Percentiles rank a stretch among this genome's conserved stretches.
Conservation (phyloP, 2,797 vertebrate genomes). For the Bovichtus variegatus region DNA sequence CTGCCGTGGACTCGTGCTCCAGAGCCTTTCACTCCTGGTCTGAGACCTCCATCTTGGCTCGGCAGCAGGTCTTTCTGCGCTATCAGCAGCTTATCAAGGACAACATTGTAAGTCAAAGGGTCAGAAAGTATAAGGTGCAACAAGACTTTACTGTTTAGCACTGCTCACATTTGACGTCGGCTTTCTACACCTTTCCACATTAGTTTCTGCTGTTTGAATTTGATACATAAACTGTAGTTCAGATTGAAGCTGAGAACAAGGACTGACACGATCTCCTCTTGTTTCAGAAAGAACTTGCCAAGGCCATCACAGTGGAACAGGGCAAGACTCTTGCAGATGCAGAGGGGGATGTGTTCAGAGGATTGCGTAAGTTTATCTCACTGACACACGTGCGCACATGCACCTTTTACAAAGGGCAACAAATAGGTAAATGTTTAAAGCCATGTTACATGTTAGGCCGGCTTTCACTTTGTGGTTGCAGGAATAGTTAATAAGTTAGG, state of each 20-base stretch:
- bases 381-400: not conserved
- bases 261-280: slow-evolving; percentile 21
- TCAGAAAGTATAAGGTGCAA: slow-evolving; percentile 16
- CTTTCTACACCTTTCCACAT: not conserved
- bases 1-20: slow-evolving; percentile 92
- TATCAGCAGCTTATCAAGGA: slow-evolving; percentile 98
- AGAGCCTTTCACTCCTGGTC: slow-evolving; percentile 90
- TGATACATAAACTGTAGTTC: not conserved
- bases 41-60: slow-evolving; percentile 91
- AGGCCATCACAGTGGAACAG: slow-evolving; percentile 93
- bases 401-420: slow-evolving; percentile 35
- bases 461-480: not conserved
- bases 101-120: slow-evolving; percentile 91
- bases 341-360: slow-evolving; percentile 97
- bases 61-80: slow-evolving; percentile 94
- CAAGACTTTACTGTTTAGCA: not conserved
- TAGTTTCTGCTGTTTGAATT: not conserved
- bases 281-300: slow-evolving; percentile 96
- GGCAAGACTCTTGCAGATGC: slow-evolving; percentile 98
- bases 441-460: slow-evolving; percentile 14
- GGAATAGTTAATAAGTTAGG: slow-evolving; percentile 58
- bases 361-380: slow-evolving; percentile 91
- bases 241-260: not conserved
- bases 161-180: not conserved
- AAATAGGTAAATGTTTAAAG: slow-evolving; percentile 16